Conservation (phyloP, 2,797 vertebrate genomes). For the Tachyglossus aculeatus region DNA sequence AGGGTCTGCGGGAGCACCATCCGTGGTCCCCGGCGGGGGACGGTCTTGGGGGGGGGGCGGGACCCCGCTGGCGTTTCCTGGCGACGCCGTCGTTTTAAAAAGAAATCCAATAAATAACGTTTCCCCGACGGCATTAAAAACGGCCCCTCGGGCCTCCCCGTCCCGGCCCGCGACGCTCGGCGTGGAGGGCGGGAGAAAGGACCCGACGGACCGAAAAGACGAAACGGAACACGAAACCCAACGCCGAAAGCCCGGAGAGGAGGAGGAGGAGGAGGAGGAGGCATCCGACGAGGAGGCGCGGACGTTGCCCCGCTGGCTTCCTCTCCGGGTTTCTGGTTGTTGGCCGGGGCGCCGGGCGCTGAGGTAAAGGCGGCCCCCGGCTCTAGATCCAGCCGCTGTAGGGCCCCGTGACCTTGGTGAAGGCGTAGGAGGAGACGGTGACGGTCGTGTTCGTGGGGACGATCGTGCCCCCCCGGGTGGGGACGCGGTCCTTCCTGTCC, state of each 20-base stretch:
- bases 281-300: constrained; percentile 55
- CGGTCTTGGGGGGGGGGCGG: too few relatives aligned
- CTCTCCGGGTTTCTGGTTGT: neutral
- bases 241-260: constrained; percentile 61
- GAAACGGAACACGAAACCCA: too few relatives aligned
- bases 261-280: constrained; percentile 38
- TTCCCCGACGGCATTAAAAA: constrained; percentile 85
- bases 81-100: constrained; percentile 58
- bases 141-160: constrained; percentile 73
- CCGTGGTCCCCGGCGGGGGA: too few relatives aligned
- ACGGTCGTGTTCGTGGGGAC: constrained; percentile 87
- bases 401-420: constrained; percentile 96
- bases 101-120: constrained; percentile 80
- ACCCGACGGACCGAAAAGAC: too few relatives aligned
- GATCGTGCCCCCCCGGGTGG: constrained; percentile 82
- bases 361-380: constrained; percentile 88
- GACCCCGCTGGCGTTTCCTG: too few relatives aligned
- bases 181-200: constrained; percentile 78
- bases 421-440: constrained; percentile 95
- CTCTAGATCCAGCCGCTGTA: constrained; percentile 90
- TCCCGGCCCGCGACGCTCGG: constrained; percentile 58
- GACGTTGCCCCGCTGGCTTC: constrained; percentile 36
- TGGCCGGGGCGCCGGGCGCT: constrained; percentile 89
- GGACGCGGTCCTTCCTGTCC: constrained; percentile 86
- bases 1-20: too few relatives aligned